Base-by-base conservation (phyloP, 2,797 vertebrate species). In the Nyctibius grandis region DNA sequence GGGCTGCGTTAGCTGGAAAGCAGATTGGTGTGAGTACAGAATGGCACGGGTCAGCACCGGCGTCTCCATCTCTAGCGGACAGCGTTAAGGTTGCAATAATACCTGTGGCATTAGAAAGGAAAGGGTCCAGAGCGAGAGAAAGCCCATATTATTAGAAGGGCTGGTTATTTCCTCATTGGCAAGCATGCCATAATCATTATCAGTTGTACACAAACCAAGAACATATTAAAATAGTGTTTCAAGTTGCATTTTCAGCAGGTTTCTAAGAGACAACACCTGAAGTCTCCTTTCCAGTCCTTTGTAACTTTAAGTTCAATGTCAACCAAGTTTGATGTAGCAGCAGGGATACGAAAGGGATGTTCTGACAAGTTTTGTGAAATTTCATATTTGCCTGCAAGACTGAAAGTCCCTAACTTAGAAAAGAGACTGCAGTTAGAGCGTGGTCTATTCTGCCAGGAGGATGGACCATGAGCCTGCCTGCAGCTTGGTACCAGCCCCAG, bases 101-200 rank as follows among this genome's bases (percentile, higher is more conserved):
- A 57, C 25, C 74, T 16, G 19, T 31, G 28, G 33, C 57, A 64
- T 44, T n/a, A 25, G 48, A 36, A 36, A 57, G 29, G 15, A 76
- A 54, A 16, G 25, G n/a, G n/a, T 31, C n/a, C 20, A 40, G 44
- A 17, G 38, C 70, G 28, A 50, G 19, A 56, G 19, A 48, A 56
- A 63, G 13, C 33, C 42, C 36, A 5, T 10, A 11, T 54, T 61
- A 50, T n/a, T 36, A 26, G 33, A 69, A 29, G 8, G 42, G 16
- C 14, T 57, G 25, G 65, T 47, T 40, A 38, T 3, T 40, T 47
- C 45, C 29, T 23, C n/a, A 19, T 26, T 72, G n/a, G 10, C 73
- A 72, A 40, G 45, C n/a, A 21, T 29, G 17, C 25, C 1, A 0
- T 40, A 29, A 65, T 9, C 2, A 0, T 44, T 31, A 51, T 15